phyloP scores from a whole-genome alignment of 2,797 vertebrate species.

The Sebastes itinus region DNA sequence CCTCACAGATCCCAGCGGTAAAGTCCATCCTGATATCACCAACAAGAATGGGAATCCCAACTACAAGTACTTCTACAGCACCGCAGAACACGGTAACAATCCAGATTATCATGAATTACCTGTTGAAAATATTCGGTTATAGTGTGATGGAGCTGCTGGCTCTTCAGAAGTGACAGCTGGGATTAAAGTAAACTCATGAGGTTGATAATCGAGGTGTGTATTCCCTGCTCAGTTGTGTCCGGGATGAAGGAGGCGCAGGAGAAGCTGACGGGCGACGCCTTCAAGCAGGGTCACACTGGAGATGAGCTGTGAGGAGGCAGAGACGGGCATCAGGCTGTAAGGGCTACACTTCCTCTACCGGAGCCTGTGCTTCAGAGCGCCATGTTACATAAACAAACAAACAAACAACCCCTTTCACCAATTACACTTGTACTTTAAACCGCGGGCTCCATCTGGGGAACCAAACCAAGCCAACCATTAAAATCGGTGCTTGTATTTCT shows the following conservation, averaged over 20 bases:
- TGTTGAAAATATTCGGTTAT: rapidly evolving
- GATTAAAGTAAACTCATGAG: not conserved
- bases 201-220: not conserved
- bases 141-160: not conserved
- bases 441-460: constrained; percentile 4
- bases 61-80: constrained; percentile 99
- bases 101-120: not conserved
- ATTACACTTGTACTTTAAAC: not conserved
- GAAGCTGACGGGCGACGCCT: constrained; percentile 92
- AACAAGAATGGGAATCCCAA: constrained; percentile 95
- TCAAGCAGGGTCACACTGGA: constrained; percentile 84
- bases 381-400: not conserved
- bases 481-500: constrained; percentile 30
- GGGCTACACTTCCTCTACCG: constrained; percentile 68
- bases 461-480: constrained; percentile 29
- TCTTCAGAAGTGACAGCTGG: not conserved
- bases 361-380: constrained; percentile 5
- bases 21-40: constrained; percentile 93
- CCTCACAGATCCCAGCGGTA: constrained; percentile 89
- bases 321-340: constrained; percentile 49
- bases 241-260: constrained; percentile 97
- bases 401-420: not conserved
- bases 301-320: constrained; percentile 83
- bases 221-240: constrained; percentile 83
- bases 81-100: constrained; percentile 91